Base-by-base conservation (phyloP, 2,888 invertebrate genomes). In the Melipona bicolor region DNA sequence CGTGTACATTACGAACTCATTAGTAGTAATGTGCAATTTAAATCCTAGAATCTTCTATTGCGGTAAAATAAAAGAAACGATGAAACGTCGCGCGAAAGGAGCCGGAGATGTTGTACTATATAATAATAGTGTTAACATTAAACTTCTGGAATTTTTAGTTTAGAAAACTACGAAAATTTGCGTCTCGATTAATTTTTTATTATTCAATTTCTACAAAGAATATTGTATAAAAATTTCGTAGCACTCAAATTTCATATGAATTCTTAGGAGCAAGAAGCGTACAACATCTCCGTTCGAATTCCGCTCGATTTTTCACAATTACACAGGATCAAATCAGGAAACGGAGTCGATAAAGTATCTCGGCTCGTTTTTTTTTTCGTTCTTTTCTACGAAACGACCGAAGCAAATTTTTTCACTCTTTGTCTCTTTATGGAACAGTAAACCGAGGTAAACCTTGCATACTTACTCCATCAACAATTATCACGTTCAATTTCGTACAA, bases 401-500 rank as follows among this genome's bases (percentile, higher is more conserved):
- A 27, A 50, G 1, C 49, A 6, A 62, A 21, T 24, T 19, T 24
- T 17, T n/a, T 11, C 52, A 32, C 9, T 19, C 43, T 43, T 32
- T n/a, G 43, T 4, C 13, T 70, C 32, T 19, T n/a, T 4, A 32
- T 65, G 69, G 79, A 79, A 77, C 71, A 71, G 74, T 56, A 56
- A 83, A 81, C 81, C 82, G 82, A 83, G 82, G 72, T 54, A 68
- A 82, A 82, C 67, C 59, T 68, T 65, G 67, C 62, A 81, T 82
- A 83, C 83, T 83, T 72, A 83, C 83, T 76, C 36, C 61, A 64
- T n/a, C 49, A 62, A 59, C 32, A 62, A 68, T 61, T 32, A 59
- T 32, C 24, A 43, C 59, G 64, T 43, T 69, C 52, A 54, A 75
- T 81, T 74, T 81, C 80, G 62, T 27, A 64, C 62, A 74, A 54